phyloP scores from a whole-genome alignment of 2,113 vertebrate genomes.

The Gasterosteus nipponicus region DNA sequence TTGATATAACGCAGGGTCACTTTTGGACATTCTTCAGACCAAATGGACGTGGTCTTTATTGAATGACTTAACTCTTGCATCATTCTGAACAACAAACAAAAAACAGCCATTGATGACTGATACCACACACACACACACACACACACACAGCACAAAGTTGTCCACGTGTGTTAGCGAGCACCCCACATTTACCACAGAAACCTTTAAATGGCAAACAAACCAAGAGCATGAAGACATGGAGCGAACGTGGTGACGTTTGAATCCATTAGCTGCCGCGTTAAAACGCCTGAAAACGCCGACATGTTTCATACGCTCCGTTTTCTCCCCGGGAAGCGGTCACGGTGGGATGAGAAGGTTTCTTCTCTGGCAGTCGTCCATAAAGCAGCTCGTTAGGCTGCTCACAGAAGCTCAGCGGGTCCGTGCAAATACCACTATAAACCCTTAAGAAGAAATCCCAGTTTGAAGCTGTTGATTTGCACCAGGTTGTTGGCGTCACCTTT shows the following conservation, averaged over 20 bases:
- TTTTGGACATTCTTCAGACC: background rate
- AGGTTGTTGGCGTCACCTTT: constrained; percentile 19
- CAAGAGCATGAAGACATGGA: too few species aligned
- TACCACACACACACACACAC: background rate
- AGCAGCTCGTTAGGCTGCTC: constrained; percentile 53
- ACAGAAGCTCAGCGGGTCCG: constrained; percentile 17
- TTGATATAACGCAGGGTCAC: background rate
- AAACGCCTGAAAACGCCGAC: constrained; percentile 46
- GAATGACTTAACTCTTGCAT: background rate
- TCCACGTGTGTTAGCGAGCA: constrained; percentile 3
- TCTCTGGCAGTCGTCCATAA: constrained; percentile 58
- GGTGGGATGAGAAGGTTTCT: constrained; percentile 61
- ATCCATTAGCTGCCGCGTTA: constrained; percentile 31
- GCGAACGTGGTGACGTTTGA: background rate
- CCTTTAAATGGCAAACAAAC: constrained; percentile 21
- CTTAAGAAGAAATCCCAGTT: constrained; percentile 15
- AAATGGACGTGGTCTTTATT: background rate
- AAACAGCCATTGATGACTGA: constrained; percentile 10
- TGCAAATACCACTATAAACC: constrained; percentile 34
- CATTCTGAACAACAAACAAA: background rate
- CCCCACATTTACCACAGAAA: constrained; percentile 5
- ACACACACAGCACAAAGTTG: constrained; percentile 31
- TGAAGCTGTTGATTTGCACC: constrained; percentile 16
- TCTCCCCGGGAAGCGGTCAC: constrained; percentile 55
- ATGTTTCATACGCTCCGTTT: constrained; percentile 57